Base-by-base conservation (phyloP, 2,888 invertebrate species). In the Uropetala carovei region DNA sequence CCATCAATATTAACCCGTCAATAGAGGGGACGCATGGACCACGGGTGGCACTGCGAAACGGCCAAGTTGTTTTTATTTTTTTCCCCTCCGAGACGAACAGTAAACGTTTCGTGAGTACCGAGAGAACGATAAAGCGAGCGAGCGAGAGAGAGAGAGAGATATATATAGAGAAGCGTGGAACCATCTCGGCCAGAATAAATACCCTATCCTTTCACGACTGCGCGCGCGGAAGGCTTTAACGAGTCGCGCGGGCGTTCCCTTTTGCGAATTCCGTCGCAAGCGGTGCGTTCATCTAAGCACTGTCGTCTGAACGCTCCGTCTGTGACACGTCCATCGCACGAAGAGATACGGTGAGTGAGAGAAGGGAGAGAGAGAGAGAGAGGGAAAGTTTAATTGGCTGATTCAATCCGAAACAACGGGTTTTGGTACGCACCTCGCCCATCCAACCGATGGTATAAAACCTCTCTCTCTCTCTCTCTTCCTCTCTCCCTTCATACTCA, bases 321-420 rank as follows among this genome's bases (percentile, higher is more conserved):
- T 68, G 89, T 64, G n/a, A 68, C n/a, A 13, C 59, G 89, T 43
- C 58, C 60, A 64, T 64, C 43, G 89, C 64, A 64, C 43, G 68
- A 43, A 89, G 89, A 43, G 56, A 75, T 27, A 75, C 75, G 75
- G 75, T 27, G 75, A 13, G 22, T 10, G 68, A n/a, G 64, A 18
- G 68, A 22, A n/a, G 2, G 75, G 75, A 27, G 8, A 14, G 43
- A n/a, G 22, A 22, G 68, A n/a, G 64, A 18, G 68, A 22, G n/a
- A n/a, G 2, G 75, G 75, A 27, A 13, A 14, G 43, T 89, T 89
- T 89, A 89, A 89, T 89, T 89, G 89, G 89, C 89, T 89, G 89
- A 89, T 89, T 89, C 89, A 89, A 89, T 89, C 89, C 89, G 64
- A 89, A 89, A 89, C 43, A 89, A 89, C 89, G 57, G 83, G 56